Conservation (phyloP, 2,888 invertebrate species). For the Melinopterus prodromus region DNA sequence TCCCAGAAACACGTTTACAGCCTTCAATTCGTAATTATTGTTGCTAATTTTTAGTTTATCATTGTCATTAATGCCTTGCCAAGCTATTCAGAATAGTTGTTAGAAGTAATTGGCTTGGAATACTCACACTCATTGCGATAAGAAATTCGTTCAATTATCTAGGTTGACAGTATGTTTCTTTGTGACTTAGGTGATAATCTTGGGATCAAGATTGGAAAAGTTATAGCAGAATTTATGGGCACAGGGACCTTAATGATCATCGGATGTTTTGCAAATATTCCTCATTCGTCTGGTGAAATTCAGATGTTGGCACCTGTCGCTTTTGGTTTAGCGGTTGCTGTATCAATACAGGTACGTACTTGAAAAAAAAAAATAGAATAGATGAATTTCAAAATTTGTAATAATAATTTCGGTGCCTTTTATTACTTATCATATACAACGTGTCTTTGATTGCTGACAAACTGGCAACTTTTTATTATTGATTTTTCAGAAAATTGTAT, state of each 20-base stretch:
- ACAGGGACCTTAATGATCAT: slow-evolving; percentile 70
- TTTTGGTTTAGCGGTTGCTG: slow-evolving; percentile 72
- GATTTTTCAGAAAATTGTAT: no score
- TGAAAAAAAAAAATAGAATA: no score
- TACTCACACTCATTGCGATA: neutral
- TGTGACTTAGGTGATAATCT: slow-evolving; percentile 10
- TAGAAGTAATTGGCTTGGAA: neutral
- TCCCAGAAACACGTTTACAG: no score
- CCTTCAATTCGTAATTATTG: neutral
- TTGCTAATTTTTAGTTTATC: neutral
- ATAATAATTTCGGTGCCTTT: neutral
- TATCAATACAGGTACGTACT: slow-evolving; percentile 66
- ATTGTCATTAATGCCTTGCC: neutral
- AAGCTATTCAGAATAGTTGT: neutral
- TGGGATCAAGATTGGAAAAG: neutral
- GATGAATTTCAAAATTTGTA: no score
- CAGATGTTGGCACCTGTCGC: slow-evolving; percentile 62
- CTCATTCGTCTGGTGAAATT: slow-evolving; percentile 50
- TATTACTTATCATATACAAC: neutral
- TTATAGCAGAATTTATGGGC: slow-evolving; percentile 67
- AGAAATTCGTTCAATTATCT: neutral
- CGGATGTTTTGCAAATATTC: slow-evolving; percentile 73
- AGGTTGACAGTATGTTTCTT: slow-evolving; percentile 7
- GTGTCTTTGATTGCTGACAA: neutral
- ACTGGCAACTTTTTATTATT: no score